These are phyloP conservation scores for Clarias platycephalus DNA, from an alignment of 2,797 vertebrate species.

Conservation along the genomic window DNA sequence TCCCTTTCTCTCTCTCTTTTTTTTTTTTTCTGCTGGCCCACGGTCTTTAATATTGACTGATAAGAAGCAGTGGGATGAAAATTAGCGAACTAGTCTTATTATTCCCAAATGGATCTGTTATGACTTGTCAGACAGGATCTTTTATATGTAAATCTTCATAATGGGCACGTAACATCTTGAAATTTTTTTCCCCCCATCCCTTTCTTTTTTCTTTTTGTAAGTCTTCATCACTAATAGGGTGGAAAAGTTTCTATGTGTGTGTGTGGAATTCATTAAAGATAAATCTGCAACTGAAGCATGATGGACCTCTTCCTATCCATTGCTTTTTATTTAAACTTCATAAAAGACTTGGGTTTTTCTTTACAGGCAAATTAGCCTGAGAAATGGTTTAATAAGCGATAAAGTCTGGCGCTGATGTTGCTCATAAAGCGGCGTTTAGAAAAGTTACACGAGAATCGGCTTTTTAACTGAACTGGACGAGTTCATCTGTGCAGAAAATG, in stretches of 20 bases:
- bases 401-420: conserved; percentile 62
- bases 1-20: neutral
- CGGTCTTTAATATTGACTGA: conserved; percentile 52
- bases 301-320: conserved; percentile 67
- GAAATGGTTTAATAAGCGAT: conserved; percentile 76
- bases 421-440: conserved; percentile 68
- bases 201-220: conserved; percentile 22
- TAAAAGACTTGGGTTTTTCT: conserved; percentile 69
- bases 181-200: conserved; percentile 24
- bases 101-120: conserved; percentile 50
- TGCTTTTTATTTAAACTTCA: conserved; percentile 62
- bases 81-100: conserved; percentile 49
- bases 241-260: conserved; percentile 58
- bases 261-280: conserved; percentile 71
- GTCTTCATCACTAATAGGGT: conserved; percentile 70
- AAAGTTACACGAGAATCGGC: conserved; percentile 63
- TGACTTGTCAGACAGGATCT: conserved; percentile 61
- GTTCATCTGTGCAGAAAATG: conserved; percentile 76
- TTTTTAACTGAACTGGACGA: conserved; percentile 68
- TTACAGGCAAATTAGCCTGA: conserved; percentile 77
- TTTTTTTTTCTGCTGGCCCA: conserved; percentile 18
- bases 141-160: conserved; percentile 63
- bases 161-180: conserved; percentile 60
- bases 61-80: conserved; percentile 48
- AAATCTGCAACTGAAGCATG: conserved; percentile 72